Evolutionary conservation across 2,888 invertebrate genomes (phyloP).

Genomic region (Platypus cylindrus): DNA sequence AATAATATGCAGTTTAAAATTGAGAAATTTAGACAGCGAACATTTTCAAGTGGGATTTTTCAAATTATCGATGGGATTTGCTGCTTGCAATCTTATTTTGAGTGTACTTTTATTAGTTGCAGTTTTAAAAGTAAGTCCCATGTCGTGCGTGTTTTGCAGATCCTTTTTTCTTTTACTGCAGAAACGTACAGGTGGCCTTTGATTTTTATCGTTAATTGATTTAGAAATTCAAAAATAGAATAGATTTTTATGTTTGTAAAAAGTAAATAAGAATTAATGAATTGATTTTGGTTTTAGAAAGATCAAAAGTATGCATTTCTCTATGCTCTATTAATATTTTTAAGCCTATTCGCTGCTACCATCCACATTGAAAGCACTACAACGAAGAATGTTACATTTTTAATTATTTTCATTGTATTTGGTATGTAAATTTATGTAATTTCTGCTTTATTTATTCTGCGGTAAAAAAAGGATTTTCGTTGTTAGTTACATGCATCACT

Average conservation of each 20-base stretch:
- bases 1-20: constrained; percentile 23
- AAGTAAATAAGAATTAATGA: too few species aligned
- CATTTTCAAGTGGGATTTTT: constrained; percentile 23
- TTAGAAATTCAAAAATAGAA: neutral
- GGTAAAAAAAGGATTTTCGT: too few species aligned
- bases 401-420: constrained; percentile 24
- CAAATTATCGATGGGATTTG: constrained; percentile 26
- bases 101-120: constrained; percentile 25
- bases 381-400: constrained; percentile 22
- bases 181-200: neutral
- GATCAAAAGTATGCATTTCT: constrained; percentile 27
- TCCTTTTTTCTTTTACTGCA: too few species aligned
- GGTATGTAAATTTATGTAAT: constrained; percentile 18
- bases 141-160: too few species aligned
- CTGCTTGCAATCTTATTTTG: constrained; percentile 23
- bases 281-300: constrained; percentile 20
- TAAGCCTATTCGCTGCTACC: constrained; percentile 26
- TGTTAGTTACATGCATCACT: too few species aligned
- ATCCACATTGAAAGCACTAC: constrained; percentile 26
- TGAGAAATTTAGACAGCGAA: constrained; percentile 22
- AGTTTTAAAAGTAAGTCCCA: constrained; percentile 22
- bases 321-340: constrained; percentile 25
- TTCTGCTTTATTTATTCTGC: neutral
- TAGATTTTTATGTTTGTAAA: too few species aligned
- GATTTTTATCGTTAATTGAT: neutral